phyloP scores from a whole-genome alignment of 2,888 invertebrate genomes.

The Microchrysa polita region DNA sequence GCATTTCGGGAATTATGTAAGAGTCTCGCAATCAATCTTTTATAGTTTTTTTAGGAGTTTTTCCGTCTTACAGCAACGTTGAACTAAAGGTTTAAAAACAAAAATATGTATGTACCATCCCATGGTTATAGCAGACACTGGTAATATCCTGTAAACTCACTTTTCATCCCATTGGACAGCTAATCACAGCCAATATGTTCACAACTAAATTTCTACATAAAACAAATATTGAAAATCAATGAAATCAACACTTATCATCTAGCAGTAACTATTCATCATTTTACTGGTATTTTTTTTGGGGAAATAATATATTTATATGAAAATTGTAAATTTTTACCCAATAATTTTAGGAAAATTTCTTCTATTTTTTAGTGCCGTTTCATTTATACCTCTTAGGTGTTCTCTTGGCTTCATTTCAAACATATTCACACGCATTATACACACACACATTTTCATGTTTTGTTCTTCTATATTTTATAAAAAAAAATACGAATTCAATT shows the following conservation, averaged over 20 bases:
- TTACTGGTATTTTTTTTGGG: slow-evolving; percentile 4
- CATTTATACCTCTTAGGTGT: no score
- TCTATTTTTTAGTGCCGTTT: background rate
- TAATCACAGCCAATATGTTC: no score
- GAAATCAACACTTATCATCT: background rate
- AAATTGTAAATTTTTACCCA: slow-evolving; percentile 27
- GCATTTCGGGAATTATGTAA: no score
- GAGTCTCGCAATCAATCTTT: no score
- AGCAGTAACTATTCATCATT: background rate
- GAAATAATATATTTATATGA: slow-evolving; percentile 1
- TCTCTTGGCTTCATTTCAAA: slow-evolving; percentile 1
- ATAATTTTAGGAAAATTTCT: slow-evolving; percentile 12
- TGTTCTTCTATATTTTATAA: background rate
- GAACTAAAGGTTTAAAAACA: no score
- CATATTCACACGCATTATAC: background rate
- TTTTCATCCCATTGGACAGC: no score
- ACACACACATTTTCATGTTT: background rate
- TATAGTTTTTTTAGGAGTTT: no score
- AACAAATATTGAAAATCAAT: background rate
- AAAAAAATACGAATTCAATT: background rate
- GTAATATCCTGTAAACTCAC: no score
- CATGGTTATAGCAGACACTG: no score
- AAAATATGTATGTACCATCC: no score
- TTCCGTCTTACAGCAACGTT: no score
- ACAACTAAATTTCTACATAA: background rate